Evolutionary conservation across 2,888 invertebrate genomes (phyloP), one percentile per base, ranked within the genome.

Genomic region (Hirtodrosophila cameraria): DNA sequence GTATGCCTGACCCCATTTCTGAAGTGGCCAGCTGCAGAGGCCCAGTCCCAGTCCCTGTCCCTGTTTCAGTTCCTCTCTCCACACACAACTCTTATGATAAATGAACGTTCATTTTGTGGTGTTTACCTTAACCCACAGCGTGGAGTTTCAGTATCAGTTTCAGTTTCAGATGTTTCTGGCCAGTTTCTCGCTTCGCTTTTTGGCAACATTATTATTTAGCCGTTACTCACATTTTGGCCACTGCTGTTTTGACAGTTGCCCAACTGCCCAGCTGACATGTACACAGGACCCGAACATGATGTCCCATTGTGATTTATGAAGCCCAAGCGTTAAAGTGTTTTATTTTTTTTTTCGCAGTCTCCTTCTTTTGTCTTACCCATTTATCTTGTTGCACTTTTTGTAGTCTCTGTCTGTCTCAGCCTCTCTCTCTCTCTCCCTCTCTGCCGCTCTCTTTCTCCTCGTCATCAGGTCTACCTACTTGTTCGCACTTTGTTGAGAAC

Each of bases 201-300:
- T 55, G 53, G 39, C 75, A 72, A 58, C 79, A 85, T 75, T 82
- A 81, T 81, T 81, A 85, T 81, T 79, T 85, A 75, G 85, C 85
- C 79, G 82, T 81, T 81, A 82, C 85, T 85, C 80, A 81, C 82
- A 85, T 85, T 82, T 71, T 73, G 82, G 79, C 69, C 79, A 72
- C 82, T 69, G 69, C 69, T 78, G 85, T 81, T 81, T 69, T 85
- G 80, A 85, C 80, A 80, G 79, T 59, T 48, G 28, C 31, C 61
- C 61, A 41, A 33, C 31, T 52, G 46, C 39, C 39, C 55, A 35
- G 31, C 67, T 55, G 61, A 67, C 70, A 70, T 45, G 43, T 50
- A 67, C 61, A 62, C 60, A 61, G 62, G 43, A 54, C 57, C 46
- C 38, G 53, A 61, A 73, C 61, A 62, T 69, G 64, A 61, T 73